Conservation (phyloP, 2,113 vertebrate genomes). For the Damaliscus lunatus region DNA sequence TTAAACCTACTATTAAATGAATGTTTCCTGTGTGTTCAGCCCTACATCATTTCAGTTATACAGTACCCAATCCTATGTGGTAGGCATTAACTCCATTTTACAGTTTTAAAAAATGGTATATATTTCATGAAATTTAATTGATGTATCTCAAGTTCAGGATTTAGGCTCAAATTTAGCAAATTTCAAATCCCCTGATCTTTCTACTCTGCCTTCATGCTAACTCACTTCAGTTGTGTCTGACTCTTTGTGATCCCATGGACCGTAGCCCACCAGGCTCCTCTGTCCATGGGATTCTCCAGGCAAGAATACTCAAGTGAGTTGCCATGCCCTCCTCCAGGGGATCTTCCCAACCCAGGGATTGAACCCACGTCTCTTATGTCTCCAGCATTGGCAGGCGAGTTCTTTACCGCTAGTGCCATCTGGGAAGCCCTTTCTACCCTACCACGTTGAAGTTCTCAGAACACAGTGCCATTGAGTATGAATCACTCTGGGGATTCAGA, state of each 20-base stretch:
- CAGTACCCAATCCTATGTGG: not conserved
- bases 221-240: not conserved
- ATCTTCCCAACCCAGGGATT: not conserved
- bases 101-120: not conserved
- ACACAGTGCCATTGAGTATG: not conserved
- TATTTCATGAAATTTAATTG: not conserved
- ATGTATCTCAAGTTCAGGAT: constrained; percentile 1
- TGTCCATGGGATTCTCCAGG: not conserved
- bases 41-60: not conserved
- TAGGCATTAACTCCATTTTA: not conserved
- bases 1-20: not conserved
- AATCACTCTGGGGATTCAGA: constrained; percentile 19
- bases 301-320: not conserved
- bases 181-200: not conserved
- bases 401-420: not conserved
- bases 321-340: not conserved
- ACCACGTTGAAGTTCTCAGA: not conserved
- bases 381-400: not conserved
- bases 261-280: not conserved
- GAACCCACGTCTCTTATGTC: not conserved
- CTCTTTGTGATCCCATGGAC: not conserved
- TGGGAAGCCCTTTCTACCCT: not conserved
- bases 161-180: constrained; percentile 5
- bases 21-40: not conserved
- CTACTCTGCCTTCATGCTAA: not conserved